Conservation (phyloP, 1,140 invertebrate genomes). For the Brachionus asplanchnoidis region DNA sequence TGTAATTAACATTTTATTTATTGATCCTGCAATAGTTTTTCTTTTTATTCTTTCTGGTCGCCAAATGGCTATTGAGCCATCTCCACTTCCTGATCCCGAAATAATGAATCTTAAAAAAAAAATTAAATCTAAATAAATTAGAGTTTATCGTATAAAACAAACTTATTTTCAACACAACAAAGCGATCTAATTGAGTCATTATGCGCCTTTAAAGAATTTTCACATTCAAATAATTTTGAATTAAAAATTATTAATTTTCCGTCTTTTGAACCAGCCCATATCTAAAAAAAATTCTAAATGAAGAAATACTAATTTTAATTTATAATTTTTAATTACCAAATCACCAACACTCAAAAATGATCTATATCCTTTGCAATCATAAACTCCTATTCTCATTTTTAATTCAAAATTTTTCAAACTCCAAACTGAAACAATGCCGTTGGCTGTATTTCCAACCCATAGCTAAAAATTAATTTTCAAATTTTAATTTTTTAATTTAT, state of each 20-base stretch:
- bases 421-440: background rate
- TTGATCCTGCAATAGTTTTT: background rate
- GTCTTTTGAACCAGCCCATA: slow-evolving; percentile 24
- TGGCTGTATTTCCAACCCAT: background rate
- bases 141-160: background rate
- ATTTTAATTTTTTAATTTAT: background rate
- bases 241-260: background rate
- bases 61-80: slow-evolving; percentile 20
- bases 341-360: background rate
- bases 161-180: background rate
- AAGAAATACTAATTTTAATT: background rate
- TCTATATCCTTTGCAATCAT: background rate
- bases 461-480: background rate
- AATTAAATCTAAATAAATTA: background rate
- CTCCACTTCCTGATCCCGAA: slow-evolving; percentile 15
- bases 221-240: slow-evolving; percentile 5
- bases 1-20: background rate
- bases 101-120: background rate
- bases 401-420: background rate
- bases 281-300: background rate
- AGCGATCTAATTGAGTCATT: slow-evolving; percentile 5
- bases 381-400: slow-evolving; percentile 17
- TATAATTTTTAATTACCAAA: background rate
- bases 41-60: background rate
- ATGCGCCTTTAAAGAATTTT: slow-evolving; percentile 31